A percentile compares a stretch with the other conserved stretches of the same genome.
Conservation (phyloP, 2,888 invertebrate species). For the Eucera pruinosa region DNA sequence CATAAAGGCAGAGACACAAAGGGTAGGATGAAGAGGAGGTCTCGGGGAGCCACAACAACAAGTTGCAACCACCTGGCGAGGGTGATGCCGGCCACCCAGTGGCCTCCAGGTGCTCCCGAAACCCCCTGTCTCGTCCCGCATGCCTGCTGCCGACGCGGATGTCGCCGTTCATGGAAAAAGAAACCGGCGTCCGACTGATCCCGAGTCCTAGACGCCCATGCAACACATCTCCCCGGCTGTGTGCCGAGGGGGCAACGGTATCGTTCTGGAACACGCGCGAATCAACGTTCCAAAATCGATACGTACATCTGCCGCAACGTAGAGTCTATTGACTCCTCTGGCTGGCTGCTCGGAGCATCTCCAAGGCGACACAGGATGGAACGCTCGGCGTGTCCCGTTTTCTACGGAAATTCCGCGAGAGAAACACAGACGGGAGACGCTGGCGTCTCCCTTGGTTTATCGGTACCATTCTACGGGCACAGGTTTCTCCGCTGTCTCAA, state of each 20-base stretch:
- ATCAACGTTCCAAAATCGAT: conserved; percentile 71
- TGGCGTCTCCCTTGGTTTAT: conserved; percentile 19
- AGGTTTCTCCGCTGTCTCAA: background rate
- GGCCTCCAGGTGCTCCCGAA: conserved; percentile 78
- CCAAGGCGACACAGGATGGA: conserved; percentile 57
- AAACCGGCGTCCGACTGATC: background rate
- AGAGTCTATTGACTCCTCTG: conserved; percentile 68
- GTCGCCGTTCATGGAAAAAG: conserved; percentile 15
- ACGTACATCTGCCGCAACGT: conserved; percentile 70
- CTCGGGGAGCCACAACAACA: conserved; percentile 77
- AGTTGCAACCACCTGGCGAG: conserved; percentile 82
- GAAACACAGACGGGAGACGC: background rate
- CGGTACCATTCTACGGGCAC: background rate
- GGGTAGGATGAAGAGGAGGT: conserved; percentile 39
- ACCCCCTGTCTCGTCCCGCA: conserved; percentile 69
- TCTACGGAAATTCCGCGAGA: conserved; percentile 39
- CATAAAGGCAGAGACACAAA: conserved; percentile 11
- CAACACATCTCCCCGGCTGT: conserved; percentile 9
- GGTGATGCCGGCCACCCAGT: conserved; percentile 76
- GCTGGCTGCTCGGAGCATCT: conserved; percentile 48
- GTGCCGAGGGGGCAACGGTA: conserved; percentile 57
- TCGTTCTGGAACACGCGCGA: conserved; percentile 69
- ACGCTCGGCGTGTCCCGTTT: conserved; percentile 36
- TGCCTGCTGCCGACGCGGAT: conserved; percentile 59
- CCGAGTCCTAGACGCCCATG: conserved; percentile 6